These are phyloP conservation scores for Sipha maydis DNA, from an alignment of 2,888 invertebrate genomes.

Conservation along the genomic window DNA sequence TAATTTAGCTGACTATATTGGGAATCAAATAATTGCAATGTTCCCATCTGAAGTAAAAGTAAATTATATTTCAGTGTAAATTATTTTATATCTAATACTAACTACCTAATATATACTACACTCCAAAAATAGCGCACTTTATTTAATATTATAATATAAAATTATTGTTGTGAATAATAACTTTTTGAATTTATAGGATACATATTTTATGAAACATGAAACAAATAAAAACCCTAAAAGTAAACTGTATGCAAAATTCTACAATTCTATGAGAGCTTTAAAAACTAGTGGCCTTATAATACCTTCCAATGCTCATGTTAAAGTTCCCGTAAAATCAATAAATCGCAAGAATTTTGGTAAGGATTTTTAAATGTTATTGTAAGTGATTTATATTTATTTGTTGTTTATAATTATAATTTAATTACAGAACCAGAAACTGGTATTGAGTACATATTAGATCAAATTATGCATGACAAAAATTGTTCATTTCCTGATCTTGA, in stretches of 20 bases:
- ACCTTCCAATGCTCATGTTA: background rate
- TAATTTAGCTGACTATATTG: background rate
- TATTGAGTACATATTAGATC: background rate
- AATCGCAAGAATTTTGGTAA: background rate
- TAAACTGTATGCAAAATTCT: too few species aligned
- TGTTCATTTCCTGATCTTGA: constrained; percentile 12
- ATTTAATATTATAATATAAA: background rate
- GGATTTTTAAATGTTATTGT: background rate
- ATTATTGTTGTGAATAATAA: background rate
- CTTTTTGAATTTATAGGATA: background rate
- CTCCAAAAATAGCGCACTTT: too few species aligned
- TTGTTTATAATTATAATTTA: background rate
- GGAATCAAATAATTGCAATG: background rate
- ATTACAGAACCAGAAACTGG: background rate
- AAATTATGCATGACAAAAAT: constrained; percentile 5
- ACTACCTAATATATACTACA: too few species aligned
- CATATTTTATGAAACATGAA: background rate
- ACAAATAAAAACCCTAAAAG: background rate
- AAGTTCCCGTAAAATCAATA: background rate
- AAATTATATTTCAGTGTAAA: background rate
- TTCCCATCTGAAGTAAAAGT: constrained; percentile 27
- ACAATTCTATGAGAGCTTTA: constrained; percentile 5
- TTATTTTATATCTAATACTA: too few species aligned
- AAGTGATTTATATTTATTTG: too few species aligned
- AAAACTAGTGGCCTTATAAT: background rate